phyloP scores from a whole-genome alignment of 1,140 invertebrate genomes.

The Arctopsyche grandis region DNA sequence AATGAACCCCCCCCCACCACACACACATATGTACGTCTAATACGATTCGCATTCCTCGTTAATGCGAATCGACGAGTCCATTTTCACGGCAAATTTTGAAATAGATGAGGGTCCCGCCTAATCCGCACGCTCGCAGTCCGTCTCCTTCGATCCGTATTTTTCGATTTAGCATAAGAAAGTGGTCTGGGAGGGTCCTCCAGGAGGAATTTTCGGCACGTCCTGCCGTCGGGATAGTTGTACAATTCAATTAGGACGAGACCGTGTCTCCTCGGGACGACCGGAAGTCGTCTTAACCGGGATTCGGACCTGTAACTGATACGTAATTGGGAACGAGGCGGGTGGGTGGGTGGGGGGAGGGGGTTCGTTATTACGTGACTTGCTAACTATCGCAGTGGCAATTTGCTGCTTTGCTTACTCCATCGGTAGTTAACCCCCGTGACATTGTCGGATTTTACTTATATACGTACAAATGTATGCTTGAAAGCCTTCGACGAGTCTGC shows the following conservation, averaged over 20 bases:
- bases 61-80: conserved; percentile 2
- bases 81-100: neutral
- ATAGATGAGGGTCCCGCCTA: neutral
- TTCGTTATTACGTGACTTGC: conserved; percentile 15
- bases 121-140: no score
- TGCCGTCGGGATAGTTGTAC: neutral
- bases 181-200: no score
- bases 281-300: neutral
- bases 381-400: neutral
- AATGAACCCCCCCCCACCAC: neutral
- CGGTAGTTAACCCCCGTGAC: no score
- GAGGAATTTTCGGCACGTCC: neutral
- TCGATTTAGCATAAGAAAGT: no score
- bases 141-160: no score
- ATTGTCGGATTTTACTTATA: no score
- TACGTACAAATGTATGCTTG: no score
- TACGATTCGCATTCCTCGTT: neutral
- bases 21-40: no score
- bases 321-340: no score
- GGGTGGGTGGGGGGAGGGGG: neutral
- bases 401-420: neutral
- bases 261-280: conserved; percentile 8
- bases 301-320: neutral
- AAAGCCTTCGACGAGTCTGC: no score
- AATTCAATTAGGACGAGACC: neutral